phyloP scores from a whole-genome alignment of 2,888 invertebrate species.

The Odontocolon sp. region DNA sequence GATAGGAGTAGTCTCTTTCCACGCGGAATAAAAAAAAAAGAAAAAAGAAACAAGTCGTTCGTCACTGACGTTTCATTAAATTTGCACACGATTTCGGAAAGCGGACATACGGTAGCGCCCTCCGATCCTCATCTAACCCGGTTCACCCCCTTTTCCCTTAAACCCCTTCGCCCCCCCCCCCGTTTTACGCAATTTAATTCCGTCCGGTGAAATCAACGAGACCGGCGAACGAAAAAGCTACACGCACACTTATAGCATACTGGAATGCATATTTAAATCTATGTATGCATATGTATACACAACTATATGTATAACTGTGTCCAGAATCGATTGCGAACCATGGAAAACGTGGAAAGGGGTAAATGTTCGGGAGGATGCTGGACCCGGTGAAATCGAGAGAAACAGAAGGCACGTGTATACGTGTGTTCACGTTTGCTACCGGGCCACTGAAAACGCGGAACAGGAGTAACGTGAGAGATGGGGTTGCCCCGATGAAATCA shows the following conservation, averaged over 20 bases:
- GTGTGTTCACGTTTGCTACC: conserved; percentile 18
- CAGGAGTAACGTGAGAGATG: conserved; percentile 45
- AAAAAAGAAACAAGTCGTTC: not conserved
- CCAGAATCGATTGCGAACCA: conserved; percentile 21
- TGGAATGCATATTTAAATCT: conserved; percentile 9
- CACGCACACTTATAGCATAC: not conserved
- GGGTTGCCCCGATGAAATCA: conserved; percentile 54
- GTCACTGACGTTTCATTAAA: conserved; percentile 47
- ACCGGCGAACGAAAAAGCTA: conserved; percentile 16
- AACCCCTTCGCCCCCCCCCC: not conserved
- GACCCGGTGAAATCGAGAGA: conserved; percentile 33
- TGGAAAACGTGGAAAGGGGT: conserved; percentile 25
- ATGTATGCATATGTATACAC: conserved; percentile 14
- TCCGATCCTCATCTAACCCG: not conserved
- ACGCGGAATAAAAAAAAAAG: not conserved
- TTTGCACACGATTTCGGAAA: conserved; percentile 49
- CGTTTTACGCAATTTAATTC: conserved; percentile 43
- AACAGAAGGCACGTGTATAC: conserved; percentile 45
- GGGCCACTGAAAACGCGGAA: conserved; percentile 32
- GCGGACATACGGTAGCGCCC: conserved; percentile 1
- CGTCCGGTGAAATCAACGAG: conserved; percentile 38
- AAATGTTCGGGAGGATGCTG: conserved; percentile 22
- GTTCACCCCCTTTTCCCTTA: not conserved
- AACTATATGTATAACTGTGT: conserved; percentile 11
- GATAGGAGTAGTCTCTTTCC: not conserved